These are phyloP conservation scores for Centropus bengalensis DNA, from an alignment of 2,113 vertebrate species.

Conservation along the genomic window DNA sequence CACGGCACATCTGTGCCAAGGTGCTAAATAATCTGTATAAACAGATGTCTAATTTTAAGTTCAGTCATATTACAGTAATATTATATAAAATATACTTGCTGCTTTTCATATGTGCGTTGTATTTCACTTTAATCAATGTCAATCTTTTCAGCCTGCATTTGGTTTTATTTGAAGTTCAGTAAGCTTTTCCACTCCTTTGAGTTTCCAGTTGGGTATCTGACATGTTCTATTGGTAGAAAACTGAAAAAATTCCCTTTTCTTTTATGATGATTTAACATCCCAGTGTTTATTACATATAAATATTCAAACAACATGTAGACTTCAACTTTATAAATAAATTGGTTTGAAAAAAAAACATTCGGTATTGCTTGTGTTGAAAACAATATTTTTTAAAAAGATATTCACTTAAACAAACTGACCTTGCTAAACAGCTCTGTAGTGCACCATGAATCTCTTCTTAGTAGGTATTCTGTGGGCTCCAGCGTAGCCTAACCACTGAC, in stretches of 20 bases:
- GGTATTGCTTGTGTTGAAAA: not conserved
- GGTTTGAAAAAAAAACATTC: not conserved
- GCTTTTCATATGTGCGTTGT: not conserved
- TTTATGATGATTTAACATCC: not conserved
- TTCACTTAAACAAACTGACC: not conserved
- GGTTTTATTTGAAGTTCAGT: not conserved
- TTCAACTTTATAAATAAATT: not conserved
- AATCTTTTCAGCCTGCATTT: not conserved
- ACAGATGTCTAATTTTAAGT: constrained; percentile 42
- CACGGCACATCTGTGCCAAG: constrained; percentile 46
- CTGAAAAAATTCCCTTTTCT: not conserved
- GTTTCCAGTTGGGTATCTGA: not conserved
- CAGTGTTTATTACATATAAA: not conserved
- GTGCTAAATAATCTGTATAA: constrained; percentile 47
- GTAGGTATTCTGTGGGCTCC: not conserved
- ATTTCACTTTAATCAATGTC: not conserved
- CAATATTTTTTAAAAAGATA: not conserved
- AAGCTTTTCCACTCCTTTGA: not conserved
- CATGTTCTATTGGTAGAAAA: not conserved
- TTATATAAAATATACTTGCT: not conserved
- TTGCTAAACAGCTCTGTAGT: not conserved
- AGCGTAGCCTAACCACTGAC: not conserved
- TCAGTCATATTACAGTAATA: constrained; percentile 14
- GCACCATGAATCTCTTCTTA: not conserved
- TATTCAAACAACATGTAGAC: not conserved